A percentile compares a stretch with the other conserved stretches of the same genome.
phyloP scores from a whole-genome alignment of 1,140 invertebrate genomes.

The Artemia franciscana region DNA sequence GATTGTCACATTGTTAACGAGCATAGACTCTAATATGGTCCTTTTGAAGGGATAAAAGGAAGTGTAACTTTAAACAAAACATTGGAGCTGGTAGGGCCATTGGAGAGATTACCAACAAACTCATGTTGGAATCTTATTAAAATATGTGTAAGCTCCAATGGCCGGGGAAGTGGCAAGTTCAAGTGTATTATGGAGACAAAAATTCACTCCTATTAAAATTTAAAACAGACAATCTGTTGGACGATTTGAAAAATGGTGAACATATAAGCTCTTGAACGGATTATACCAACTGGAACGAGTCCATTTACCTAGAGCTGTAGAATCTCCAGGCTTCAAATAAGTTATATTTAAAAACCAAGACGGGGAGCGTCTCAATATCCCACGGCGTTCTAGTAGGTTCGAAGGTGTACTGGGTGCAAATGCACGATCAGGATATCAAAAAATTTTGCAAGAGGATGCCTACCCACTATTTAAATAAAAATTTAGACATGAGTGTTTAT shows the following conservation, averaged over 20 bases:
- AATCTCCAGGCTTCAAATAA: background rate
- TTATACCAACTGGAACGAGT: background rate
- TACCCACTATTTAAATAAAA: background rate
- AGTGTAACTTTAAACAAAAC: background rate
- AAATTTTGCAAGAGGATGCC: background rate
- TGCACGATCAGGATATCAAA: background rate
- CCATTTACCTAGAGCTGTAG: background rate
- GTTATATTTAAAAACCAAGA: background rate
- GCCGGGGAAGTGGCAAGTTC: background rate
- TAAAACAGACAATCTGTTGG: background rate
- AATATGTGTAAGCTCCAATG: background rate
- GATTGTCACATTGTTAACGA: background rate
- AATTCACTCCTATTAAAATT: background rate
- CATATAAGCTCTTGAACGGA: background rate
- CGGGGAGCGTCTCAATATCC: background rate
- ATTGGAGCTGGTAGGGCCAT: background rate
- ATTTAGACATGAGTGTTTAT: background rate
- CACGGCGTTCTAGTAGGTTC: background rate
- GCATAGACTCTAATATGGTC: background rate
- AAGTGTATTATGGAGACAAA: background rate
- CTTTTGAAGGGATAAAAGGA: background rate
- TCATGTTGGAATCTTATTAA: background rate
- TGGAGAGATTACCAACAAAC: background rate
- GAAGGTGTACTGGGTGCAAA: background rate
- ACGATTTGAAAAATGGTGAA: background rate